phyloP scores from a whole-genome alignment of 2,797 vertebrate genomes.

The Podarcis lilfordi region DNA sequence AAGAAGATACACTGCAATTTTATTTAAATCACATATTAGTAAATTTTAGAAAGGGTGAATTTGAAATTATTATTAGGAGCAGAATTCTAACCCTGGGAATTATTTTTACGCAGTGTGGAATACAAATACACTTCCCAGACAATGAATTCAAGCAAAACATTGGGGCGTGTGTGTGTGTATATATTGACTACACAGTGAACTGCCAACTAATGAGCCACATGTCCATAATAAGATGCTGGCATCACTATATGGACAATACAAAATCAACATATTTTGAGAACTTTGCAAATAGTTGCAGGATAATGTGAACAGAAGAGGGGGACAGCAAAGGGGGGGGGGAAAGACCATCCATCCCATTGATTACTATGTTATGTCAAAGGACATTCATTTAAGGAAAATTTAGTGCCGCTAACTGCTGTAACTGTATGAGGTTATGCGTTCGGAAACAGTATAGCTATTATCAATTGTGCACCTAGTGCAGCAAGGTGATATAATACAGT shows the following conservation, averaged over 20 bases:
- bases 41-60: conserved; percentile 1
- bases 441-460: not conserved
- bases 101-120: not conserved
- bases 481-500: not conserved
- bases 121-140: not conserved
- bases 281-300: not conserved
- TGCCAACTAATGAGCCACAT: not conserved
- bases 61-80: conserved; percentile 3
- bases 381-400: not conserved
- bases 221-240: not conserved
- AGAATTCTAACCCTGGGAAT: not conserved
- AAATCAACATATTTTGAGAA: conserved; percentile 25
- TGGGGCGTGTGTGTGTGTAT: not conserved
- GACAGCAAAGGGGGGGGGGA: rapidly evolving
- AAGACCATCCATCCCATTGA: not conserved
- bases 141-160: not conserved
- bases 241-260: conserved; percentile 4
- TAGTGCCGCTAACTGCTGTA: not conserved
- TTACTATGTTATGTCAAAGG: not conserved
- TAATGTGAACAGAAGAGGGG: conserved; percentile 11
- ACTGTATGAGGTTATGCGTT: not conserved
- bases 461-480: not conserved
- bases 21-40: not conserved
- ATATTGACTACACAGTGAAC: not conserved
- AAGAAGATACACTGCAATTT: not conserved